Conservation (phyloP, 2,888 invertebrate species). For the Tenthredo distinguenda region DNA sequence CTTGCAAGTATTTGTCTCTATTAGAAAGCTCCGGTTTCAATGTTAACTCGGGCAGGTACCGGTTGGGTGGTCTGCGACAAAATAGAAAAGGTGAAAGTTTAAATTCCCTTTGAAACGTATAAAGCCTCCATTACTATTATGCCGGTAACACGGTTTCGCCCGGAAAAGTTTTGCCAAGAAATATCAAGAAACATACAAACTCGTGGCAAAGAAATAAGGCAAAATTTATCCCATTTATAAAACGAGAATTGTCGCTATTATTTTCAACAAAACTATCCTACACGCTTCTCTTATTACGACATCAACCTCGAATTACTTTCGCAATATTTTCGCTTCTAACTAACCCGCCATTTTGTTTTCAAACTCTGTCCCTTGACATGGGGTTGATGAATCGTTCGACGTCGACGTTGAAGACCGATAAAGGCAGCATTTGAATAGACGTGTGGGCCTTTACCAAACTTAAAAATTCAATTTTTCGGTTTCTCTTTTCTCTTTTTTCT, state of each 20-base stretch:
- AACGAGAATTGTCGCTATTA: background rate
- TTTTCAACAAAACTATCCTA: background rate
- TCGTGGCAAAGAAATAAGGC: background rate
- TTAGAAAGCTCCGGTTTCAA: constrained; percentile 36
- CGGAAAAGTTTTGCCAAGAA: constrained; percentile 13
- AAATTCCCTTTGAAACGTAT: constrained; percentile 43
- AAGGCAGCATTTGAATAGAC: constrained; percentile 24
- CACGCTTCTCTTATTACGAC: background rate
- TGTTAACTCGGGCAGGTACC: background rate
- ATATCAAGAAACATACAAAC: background rate
- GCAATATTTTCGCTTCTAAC: background rate
- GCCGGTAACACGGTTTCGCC: background rate
- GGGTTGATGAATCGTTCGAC: constrained; percentile 37
- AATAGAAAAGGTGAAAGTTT: constrained; percentile 38
- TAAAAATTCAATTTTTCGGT: constrained; percentile 18
- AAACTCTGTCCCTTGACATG: background rate
- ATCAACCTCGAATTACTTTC: constrained; percentile 14
- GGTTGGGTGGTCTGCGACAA: background rate
- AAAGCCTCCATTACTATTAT: constrained; percentile 39
- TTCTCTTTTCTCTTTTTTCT: background rate
- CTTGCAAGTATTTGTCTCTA: constrained; percentile 43
- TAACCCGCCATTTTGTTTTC: constrained; percentile 25
- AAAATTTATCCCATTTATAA: constrained; percentile 1
- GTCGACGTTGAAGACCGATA: constrained; percentile 22
- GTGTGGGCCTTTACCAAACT: background rate